phyloP scores from a whole-genome alignment of 1,140 invertebrate species.

The Achroia grisella region DNA sequence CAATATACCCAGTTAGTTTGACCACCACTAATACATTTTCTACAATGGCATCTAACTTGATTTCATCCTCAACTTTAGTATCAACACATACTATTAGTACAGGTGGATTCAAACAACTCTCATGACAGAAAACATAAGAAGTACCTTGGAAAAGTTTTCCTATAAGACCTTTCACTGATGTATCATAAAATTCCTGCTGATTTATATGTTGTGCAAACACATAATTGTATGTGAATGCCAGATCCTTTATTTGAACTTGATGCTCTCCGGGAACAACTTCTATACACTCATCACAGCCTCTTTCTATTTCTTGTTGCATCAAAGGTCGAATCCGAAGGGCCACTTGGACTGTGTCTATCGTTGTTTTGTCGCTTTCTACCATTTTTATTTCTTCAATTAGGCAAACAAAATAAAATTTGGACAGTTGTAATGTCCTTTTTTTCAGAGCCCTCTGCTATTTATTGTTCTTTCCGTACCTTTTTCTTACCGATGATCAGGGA shows the following conservation, averaged over 20 bases:
- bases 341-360: slow-evolving; percentile 77
- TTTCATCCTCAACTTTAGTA: too few species aligned
- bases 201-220: slow-evolving; percentile 81
- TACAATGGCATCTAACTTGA: too few species aligned
- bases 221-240: slow-evolving; percentile 92
- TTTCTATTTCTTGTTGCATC: slow-evolving; percentile 79
- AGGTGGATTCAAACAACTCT: too few species aligned
- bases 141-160: slow-evolving; percentile 87
- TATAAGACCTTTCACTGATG: slow-evolving; percentile 83
- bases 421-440: too few species aligned
- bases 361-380: slow-evolving; percentile 46
- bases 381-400: slow-evolving; percentile 25
- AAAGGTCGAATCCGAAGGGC: slow-evolving; percentile 88
- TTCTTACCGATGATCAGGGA: slow-evolving; percentile 8
- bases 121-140: background rate
- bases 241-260: slow-evolving; percentile 84
- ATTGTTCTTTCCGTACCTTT: slow-evolving; percentile 12
- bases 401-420: slow-evolving; percentile 1
- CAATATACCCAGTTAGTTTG: too few species aligned
- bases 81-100: too few species aligned
- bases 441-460: too few species aligned
- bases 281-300: slow-evolving; percentile 81
- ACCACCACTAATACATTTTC: too few species aligned
- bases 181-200: slow-evolving; percentile 86
- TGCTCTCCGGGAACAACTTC: slow-evolving; percentile 75